Evolutionary conservation across 2,888 invertebrate genomes (phyloP), one percentile per base, ranked within the genome.

Genomic region (Drosophila flavopinicola): DNA sequence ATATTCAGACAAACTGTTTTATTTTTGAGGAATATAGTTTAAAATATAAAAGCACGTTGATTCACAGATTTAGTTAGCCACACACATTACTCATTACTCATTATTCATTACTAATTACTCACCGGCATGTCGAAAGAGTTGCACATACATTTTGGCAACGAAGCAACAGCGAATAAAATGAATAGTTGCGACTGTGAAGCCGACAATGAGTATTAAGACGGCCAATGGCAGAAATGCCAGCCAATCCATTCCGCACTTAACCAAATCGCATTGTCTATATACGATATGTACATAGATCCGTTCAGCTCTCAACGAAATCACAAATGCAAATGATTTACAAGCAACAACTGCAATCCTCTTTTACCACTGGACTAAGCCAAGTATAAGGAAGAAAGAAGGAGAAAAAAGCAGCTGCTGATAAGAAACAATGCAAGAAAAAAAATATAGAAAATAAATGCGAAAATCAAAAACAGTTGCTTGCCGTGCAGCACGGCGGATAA

Each of bases 141-240:
- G 49, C 2, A 38, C 60, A 29, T 71, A 71, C 42, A 71, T 54
- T 58, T 58, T 53, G 2, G 57, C 30, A 10, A 71, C 29, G 17
- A 71, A 71, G 9, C 71, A 74, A 24, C 74, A 74, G 30, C 75
- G 74, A 15, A 70, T 35, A 11, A 70, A 70, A 17, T 59, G 58
- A 37, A 74, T 66, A 1, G 63, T 57, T 7, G 58, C 56, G 1
- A 52, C n/a, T 11, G 53, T 41, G 6, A 70, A 29, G 1, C 33
- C 25, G 6, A 35, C 27, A 5, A 49, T 47, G 2, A 70, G 11
- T 29, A 70, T 11, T 11, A 70, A 10, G 13, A 70, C 45, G 7
- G 33, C 20, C 47, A 74, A 24, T 11, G 75, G 74, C 30, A 74
- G 29, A 44, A 74, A 59, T 29, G 70, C 59, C 30, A 70, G 39